Percentiles rank a stretch among this genome's conserved stretches.
Evolutionary conservation across 2,797 vertebrate species (phyloP).

Genomic region (Dryobates pubescens): DNA sequence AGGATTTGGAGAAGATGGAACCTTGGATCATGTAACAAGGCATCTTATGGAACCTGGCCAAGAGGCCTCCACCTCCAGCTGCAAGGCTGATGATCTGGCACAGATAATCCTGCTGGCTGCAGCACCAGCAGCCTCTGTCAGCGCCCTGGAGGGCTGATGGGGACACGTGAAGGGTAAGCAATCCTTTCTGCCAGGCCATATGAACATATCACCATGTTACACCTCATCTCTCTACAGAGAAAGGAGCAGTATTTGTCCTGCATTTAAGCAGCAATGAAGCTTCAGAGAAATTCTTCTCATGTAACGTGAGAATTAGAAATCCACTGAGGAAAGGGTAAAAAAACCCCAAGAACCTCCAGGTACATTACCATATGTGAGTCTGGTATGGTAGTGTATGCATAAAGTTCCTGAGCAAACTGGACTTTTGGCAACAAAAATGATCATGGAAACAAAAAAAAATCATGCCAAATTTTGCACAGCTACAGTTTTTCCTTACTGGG

Average conservation of each 20-base stretch:
- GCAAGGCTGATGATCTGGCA: not conserved
- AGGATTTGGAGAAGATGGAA: not conserved
- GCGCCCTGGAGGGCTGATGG: not conserved
- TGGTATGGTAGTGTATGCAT: fast-evolving
- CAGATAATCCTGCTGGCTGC: fast-evolving
- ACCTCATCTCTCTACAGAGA: not conserved
- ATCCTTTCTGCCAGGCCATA: not conserved
- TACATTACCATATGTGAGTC: not conserved
- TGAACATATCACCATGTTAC: fast-evolving
- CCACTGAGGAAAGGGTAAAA: not conserved
- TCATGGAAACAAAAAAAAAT: not conserved
- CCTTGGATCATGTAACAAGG: not conserved
- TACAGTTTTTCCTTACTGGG: not conserved
- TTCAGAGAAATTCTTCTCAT: not conserved
- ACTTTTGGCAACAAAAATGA: not conserved
- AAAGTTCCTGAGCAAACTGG: not conserved
- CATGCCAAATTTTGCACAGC: not conserved
- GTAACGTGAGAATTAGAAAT: not conserved
- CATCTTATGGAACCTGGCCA: not conserved
- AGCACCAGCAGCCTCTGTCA: not conserved
- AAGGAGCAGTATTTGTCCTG: not conserved
- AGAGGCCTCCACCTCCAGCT: not conserved
- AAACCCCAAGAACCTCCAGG: not conserved
- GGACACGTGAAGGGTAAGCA: fast-evolving
- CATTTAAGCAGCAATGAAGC: not conserved